Evolutionary conservation across 53 echinoderm and acorn worm species (phyloP).

Genomic region (Glandiceps talaboti): DNA sequence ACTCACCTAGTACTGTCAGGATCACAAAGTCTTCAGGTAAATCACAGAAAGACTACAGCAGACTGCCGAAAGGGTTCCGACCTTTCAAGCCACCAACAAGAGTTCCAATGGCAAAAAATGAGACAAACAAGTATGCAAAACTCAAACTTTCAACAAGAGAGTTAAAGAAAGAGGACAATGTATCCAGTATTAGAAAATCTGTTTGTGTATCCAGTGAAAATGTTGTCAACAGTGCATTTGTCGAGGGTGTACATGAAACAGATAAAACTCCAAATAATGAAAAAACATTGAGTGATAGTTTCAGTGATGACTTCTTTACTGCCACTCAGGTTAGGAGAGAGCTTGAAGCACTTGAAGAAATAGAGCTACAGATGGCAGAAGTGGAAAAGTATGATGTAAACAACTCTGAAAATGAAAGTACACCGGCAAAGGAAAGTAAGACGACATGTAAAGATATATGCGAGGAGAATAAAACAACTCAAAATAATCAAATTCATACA

Average conservation of each 20-base stretch:
- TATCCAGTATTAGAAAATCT: background rate
- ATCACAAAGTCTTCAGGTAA: constrained; percentile 1
- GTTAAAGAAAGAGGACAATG: background rate
- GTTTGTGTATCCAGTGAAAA: background rate
- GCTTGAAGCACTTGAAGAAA: constrained; percentile 82
- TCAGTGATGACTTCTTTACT: constrained; percentile 46
- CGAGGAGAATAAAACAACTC: too few relatives aligned
- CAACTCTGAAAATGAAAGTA: background rate
- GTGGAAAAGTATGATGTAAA: background rate
- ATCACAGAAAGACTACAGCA: constrained; percentile 32
- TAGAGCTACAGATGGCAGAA: constrained; percentile 26
- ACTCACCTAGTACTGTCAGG: background rate
- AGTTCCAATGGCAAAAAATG: background rate
- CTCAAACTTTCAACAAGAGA: background rate
- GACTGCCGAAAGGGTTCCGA: constrained; percentile 67
- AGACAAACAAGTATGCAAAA: background rate
- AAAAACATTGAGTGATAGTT: background rate
- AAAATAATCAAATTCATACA: too few relatives aligned
- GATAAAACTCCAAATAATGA: background rate
- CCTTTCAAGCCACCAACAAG: constrained; percentile 68
- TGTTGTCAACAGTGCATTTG: background rate
- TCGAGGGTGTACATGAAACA: background rate
- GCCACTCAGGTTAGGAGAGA: constrained; percentile 62
- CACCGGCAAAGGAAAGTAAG: too few relatives aligned
- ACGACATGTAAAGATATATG: too few relatives aligned